Conservation (phyloP, 2,113 vertebrate species). For the Vimba vimba region DNA sequence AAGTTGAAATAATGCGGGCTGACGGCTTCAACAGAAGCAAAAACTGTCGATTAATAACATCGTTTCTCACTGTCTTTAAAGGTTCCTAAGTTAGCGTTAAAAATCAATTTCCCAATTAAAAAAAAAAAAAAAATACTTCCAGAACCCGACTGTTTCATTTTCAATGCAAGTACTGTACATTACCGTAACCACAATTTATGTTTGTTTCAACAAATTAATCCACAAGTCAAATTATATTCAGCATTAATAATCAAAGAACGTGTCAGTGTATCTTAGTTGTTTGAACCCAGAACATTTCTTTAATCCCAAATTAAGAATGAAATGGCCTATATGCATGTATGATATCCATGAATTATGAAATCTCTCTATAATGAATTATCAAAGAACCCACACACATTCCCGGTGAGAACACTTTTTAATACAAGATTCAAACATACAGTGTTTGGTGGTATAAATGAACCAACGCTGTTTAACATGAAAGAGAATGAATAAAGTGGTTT, state of each 20-base stretch:
- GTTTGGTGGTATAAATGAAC: constrained; percentile 72
- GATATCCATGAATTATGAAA: background rate
- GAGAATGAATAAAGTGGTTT: constrained; percentile 52
- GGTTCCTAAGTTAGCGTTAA: no score
- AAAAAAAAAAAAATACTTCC: no score
- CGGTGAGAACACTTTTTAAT: constrained; percentile 77
- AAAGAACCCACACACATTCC: constrained; percentile 61
- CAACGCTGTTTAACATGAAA: constrained; percentile 66
- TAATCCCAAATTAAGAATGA: background rate
- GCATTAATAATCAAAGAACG: background rate
- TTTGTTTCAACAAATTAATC: background rate
- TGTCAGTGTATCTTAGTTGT: background rate
- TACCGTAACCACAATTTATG: no score
- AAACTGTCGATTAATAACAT: no score
- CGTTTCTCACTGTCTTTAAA: no score
- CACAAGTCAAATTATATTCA: background rate
- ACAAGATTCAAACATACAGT: constrained; percentile 75
- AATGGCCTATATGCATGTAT: background rate
- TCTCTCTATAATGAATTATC: background rate
- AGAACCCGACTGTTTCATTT: no score
- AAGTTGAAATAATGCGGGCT: no score
- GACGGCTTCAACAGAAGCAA: no score
- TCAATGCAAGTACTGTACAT: no score
- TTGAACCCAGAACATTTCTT: background rate
- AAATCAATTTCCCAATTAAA: no score